Conservation (phyloP, 2,113 vertebrate genomes). For the Morphnarchus princeps region DNA sequence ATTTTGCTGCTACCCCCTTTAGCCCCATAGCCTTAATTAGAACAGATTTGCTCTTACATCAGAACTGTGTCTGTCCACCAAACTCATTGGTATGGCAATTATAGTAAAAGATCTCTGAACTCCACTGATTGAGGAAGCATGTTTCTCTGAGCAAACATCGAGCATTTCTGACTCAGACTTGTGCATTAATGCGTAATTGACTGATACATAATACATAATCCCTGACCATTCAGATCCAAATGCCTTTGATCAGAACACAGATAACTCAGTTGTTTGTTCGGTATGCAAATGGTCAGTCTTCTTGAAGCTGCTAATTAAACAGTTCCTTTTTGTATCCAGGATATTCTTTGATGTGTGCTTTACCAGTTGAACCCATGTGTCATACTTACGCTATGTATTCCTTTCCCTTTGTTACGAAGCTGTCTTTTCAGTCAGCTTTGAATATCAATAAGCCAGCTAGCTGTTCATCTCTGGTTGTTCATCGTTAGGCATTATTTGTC, state of each 20-base stretch:
- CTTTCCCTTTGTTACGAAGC: neutral
- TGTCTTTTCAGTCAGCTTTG: neutral
- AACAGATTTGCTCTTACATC: neutral
- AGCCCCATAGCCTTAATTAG: neutral
- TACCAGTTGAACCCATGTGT: neutral
- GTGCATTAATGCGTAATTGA: neutral
- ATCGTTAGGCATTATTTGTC: neutral
- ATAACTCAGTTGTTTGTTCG: neutral
- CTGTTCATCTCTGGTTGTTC: neutral
- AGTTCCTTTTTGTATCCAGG: neutral
- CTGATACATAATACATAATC: neutral
- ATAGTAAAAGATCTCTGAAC: neutral
- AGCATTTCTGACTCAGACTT: neutral
- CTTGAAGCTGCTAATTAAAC: neutral
- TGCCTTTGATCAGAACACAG: neutral
- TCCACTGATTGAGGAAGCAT: neutral
- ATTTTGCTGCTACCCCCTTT: neutral
- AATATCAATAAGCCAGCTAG: neutral
- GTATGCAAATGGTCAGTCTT: neutral
- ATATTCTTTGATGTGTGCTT: neutral
- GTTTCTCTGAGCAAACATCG: neutral
- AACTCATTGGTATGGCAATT: neutral
- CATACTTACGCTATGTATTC: neutral
- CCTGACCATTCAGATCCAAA: neutral
- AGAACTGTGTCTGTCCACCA: neutral